Conservation (phyloP, 2,888 invertebrate genomes). For the Volucella bombylans region DNA sequence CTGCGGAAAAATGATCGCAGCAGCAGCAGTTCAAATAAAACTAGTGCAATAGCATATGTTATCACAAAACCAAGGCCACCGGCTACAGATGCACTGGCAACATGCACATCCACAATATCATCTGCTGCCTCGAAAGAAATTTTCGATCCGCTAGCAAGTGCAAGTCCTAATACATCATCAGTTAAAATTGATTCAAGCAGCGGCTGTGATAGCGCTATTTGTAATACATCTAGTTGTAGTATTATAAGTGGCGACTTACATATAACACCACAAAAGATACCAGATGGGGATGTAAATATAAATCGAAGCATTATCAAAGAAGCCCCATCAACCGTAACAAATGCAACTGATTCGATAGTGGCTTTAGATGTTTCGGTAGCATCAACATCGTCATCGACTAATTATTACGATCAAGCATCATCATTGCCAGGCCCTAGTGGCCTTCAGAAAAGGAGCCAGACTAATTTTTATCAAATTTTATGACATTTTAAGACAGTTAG, state of each 20-base stretch:
- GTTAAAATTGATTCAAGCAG: slow-evolving; percentile 41
- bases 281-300: slow-evolving; percentile 8
- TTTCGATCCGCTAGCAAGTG: background rate
- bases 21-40: slow-evolving; percentile 6
- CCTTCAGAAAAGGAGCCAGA: slow-evolving; percentile 50
- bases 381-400: slow-evolving; percentile 69
- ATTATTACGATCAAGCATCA: slow-evolving; percentile 46
- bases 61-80: slow-evolving; percentile 30
- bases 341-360: slow-evolving; percentile 60
- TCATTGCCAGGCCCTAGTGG: slow-evolving; percentile 69
- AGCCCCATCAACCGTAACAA: background rate
- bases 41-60: slow-evolving; percentile 30
- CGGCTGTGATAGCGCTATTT: slow-evolving; percentile 34
- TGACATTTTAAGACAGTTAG: slow-evolving; percentile 15
- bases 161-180: slow-evolving; percentile 2
- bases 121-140: slow-evolving; percentile 18
- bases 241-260: slow-evolving; percentile 17
- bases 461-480: slow-evolving; percentile 20
- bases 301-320: slow-evolving; percentile 4
- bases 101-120: slow-evolving; percentile 72
- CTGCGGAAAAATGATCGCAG: slow-evolving; percentile 24
- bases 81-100: slow-evolving; percentile 16
- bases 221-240: slow-evolving; percentile 17
- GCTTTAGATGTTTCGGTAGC: slow-evolving; percentile 79
- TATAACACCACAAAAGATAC: slow-evolving; percentile 13